These are phyloP conservation scores for Lepidostoma basale DNA, from an alignment of 1,140 invertebrate genomes.

Conservation along the genomic window DNA sequence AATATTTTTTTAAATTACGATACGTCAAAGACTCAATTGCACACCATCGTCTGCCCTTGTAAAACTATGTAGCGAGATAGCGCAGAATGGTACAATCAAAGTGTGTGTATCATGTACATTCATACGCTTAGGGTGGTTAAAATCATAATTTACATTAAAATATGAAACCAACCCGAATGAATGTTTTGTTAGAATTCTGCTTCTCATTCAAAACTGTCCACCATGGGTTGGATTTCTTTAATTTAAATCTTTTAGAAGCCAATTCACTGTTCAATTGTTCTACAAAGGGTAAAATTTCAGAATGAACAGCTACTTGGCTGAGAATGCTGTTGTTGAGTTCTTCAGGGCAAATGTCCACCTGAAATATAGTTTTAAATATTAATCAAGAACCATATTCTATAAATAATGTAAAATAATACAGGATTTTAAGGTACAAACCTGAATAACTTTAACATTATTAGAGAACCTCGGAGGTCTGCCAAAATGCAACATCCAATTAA, in stretches of 20 bases:
- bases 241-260: slow-evolving; percentile 59
- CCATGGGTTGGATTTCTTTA: slow-evolving; percentile 60
- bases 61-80: too few relatives aligned
- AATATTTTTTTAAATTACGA: too few relatives aligned
- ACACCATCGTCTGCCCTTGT: too few relatives aligned
- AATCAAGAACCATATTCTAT: neutral
- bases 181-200: slow-evolving; percentile 65
- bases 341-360: slow-evolving; percentile 89
- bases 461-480: slow-evolving; percentile 86
- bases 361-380: slow-evolving; percentile 18
- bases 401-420: neutral
- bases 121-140: too few relatives aligned
- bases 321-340: slow-evolving; percentile 90
- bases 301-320: slow-evolving; percentile 75
- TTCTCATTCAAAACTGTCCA: slow-evolving; percentile 65
- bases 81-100: too few relatives aligned
- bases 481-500: slow-evolving; percentile 99
- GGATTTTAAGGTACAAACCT: slow-evolving; percentile 69
- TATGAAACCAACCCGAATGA: slow-evolving; percentile 66
- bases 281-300: slow-evolving; percentile 77
- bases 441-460: slow-evolving; percentile 86
- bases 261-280: slow-evolving; percentile 66
- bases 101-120: too few relatives aligned
- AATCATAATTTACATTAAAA: slow-evolving; percentile 44
- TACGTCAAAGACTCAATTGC: too few relatives aligned